Evolutionary conservation across 30 jellyfish, hydroid and myxozoan genomes (phyloP), one percentile per base, ranked within the genome.

Genomic region (Clytia hemisphaerica): DNA sequence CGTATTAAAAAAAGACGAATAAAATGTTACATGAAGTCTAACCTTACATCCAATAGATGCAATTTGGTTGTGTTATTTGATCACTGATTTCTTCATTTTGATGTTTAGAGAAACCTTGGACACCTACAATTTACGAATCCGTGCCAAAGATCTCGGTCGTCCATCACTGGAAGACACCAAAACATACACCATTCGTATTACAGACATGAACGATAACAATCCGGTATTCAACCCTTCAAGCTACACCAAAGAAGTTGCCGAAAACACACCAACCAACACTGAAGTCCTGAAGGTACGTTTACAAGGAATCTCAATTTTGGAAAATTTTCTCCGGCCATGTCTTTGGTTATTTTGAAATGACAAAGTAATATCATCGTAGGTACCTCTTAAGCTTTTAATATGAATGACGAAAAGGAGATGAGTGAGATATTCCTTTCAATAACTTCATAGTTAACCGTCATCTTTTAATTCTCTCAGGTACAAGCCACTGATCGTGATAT

Each of bases 401-500:
- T 44, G 4, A 9, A 22, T 21, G 70, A 22, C 5, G 25, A 18
- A 14, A 1, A 61, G 62, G 75, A 29, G 18, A 19, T 1, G 0
- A 12, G 16, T 53, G 16, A 53, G 16, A 14, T 10, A 10, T 14
- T 53, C 22, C 34, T 25, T 53, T 53, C 0, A 10, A 10, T 12
- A 25, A 16, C 22, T 10, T 25, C 67, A 30, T 53, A 0, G 16
- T 53, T 12, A 53, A 18, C 16, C n/a, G 10, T 15, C 25, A 44
- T 34, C 25, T 46, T 32, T 2, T 32, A 27, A 6, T 67, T 37
- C 7, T 40, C 25, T 38, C 31, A 88, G 97, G 93, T 88, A 4
- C 32, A 58, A 3, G 97, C 97, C 2, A 64, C 79, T 0, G 97
- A 88, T 58, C 74, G 44, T 30, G 97, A 88, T 65, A 35, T 40